Conservation (phyloP, 1,140 invertebrate genomes). For the Cyclina sinensis region DNA sequence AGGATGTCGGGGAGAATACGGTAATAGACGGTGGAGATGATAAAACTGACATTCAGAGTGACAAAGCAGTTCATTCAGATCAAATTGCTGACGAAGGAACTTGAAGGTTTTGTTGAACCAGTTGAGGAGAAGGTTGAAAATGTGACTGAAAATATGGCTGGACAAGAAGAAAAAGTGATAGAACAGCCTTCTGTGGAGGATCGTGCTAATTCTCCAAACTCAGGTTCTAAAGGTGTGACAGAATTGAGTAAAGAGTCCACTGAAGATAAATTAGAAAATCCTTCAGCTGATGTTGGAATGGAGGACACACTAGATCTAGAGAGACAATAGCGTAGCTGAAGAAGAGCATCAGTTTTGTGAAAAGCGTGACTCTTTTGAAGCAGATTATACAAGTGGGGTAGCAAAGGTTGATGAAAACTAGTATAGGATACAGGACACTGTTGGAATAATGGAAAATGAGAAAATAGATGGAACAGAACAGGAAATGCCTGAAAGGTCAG, state of each 20-base stretch:
- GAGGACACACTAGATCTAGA: no score
- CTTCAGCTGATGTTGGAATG: background rate
- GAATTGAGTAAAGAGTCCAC: no score
- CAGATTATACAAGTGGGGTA: background rate
- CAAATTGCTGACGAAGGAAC: background rate
- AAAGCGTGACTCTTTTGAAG: background rate
- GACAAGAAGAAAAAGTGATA: no score
- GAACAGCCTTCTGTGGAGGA: no score
- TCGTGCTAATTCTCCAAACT: no score
- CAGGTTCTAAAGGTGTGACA: no score
- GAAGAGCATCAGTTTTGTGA: no score
- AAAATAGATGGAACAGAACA: background rate
- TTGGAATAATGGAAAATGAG: background rate
- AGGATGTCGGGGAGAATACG: background rate
- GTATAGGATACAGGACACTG: background rate
- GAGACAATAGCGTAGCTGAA: no score
- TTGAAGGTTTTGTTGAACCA: no score
- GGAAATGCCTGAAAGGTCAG: background rate
- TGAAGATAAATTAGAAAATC: background rate
- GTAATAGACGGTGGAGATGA: background rate
- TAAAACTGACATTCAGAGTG: background rate
- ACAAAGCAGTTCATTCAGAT: background rate
- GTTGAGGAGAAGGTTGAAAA: background rate
- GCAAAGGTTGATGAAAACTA: background rate
- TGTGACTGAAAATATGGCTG: background rate